Base-by-base conservation (phyloP, 2,797 vertebrate genomes). In the Cryptoprocta ferox region DNA sequence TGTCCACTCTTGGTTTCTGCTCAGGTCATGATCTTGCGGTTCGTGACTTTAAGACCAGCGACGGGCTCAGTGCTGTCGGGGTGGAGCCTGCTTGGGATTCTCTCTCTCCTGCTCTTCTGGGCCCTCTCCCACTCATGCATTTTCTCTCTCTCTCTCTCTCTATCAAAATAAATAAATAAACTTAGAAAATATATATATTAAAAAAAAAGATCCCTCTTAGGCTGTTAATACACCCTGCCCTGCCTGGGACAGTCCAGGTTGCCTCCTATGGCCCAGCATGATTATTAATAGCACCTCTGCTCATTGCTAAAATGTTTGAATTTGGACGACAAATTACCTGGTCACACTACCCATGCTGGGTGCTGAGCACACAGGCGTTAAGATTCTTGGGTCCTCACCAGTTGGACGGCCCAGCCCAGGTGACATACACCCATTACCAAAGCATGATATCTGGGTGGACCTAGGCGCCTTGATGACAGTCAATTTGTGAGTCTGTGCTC, bases 401-500 rank as follows among this genome's bases (percentile, higher is more conserved):
- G 1, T 0, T 0, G 32, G 21, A 10, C 48, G 56, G 21, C 14
- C 50, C 81, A 65, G n/a, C 37, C 26, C 73, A 14, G 37, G 73
- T 65, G 59, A 61, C 12, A 0, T 18, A 28, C 70, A 61, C 53
- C 35, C 0, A 12, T 35, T 78, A 35, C 68, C 61, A 48, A 9
- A 15, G 16, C 3, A 2, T 9, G 13, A 2, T 42, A n/a, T 48
- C 1, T 0, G 75, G 66, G 35, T 30, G 71, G 79, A 88, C 18
- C 35, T 28, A 4, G 88, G 96, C 50, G 16, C 92, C 70, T 92
- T 19, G 94, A 90, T 89, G 68, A 78, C 63, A 91, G 76, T 85
- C 61, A 76, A 53, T 97, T 95, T 97, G 96, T 88, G 94, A 94
- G 95, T 97, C 96, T 97, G 93, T 32, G 39, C 91, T 93, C 85